A percentile compares a stretch with the other conserved stretches of the same genome.
Evolutionary conservation across 1,140 invertebrate species (phyloP).

Genomic region (Drosophila bocqueti): DNA sequence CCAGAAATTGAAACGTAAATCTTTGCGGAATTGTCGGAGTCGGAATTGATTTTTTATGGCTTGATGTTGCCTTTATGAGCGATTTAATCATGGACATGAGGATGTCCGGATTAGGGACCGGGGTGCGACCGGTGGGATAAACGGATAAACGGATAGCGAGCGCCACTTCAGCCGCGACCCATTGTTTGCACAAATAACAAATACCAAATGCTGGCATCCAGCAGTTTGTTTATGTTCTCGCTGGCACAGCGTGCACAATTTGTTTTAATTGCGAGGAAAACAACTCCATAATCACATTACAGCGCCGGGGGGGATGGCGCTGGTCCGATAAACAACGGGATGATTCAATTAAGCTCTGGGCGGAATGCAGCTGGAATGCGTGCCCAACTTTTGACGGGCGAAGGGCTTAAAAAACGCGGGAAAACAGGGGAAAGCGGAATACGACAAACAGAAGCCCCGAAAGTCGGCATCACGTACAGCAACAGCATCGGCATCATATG

Average conservation of each 20-base stretch:
- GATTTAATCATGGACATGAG: conserved; percentile 34
- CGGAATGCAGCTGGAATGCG: conserved; percentile 29
- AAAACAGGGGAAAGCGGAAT: conserved; percentile 19
- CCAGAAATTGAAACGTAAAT: conserved; percentile 59
- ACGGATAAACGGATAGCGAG: conserved; percentile 20
- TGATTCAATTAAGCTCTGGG: conserved; percentile 63
- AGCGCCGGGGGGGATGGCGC: conserved; percentile 2
- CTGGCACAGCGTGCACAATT: conserved; percentile 41
- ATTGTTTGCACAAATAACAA: conserved; percentile 24
- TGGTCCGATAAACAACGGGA: conserved; percentile 8
- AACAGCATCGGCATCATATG: conserved; percentile 29
- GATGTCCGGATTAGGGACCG: conserved; percentile 20
- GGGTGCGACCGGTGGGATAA: conserved; percentile 26
- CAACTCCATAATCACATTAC: conserved; percentile 65
- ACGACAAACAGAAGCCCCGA: conserved; percentile 17
- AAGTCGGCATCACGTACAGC: conserved; percentile 35
- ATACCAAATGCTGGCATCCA: conserved; percentile 14
- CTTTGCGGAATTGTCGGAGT: conserved; percentile 32
- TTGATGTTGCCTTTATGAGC: conserved; percentile 21
- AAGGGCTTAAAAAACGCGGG: conserved; percentile 56
- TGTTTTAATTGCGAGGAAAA: conserved; percentile 70
- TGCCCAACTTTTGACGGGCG: conserved; percentile 37
- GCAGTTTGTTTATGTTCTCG: conserved; percentile 28
- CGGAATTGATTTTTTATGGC: conserved; percentile 50
- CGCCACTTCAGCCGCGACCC: conserved; percentile 1